Percentiles rank a stretch among this genome's conserved stretches.
Conservation (phyloP, 2,113 vertebrate genomes). For the Acrocephalus arundinaceus region DNA sequence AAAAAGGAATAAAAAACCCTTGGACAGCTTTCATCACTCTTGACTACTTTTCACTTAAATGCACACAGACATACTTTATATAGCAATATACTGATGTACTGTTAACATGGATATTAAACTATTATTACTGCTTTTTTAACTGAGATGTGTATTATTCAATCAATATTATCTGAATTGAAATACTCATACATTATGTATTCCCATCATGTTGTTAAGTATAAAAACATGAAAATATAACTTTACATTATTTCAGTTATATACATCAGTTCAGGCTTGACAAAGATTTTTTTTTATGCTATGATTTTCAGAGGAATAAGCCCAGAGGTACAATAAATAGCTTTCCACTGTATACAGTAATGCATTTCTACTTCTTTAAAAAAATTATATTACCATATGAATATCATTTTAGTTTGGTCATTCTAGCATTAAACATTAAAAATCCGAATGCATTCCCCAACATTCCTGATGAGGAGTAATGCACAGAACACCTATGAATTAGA, state of each 20-base stretch:
- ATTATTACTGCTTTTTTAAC: constrained; percentile 74
- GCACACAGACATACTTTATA: constrained; percentile 80
- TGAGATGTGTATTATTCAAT: constrained; percentile 74
- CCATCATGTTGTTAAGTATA: constrained; percentile 77
- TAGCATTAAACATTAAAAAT: constrained; percentile 64
- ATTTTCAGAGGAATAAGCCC: constrained; percentile 76
- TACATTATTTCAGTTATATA: constrained; percentile 85
- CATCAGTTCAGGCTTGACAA: constrained; percentile 80
- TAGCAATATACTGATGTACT: constrained; percentile 78
- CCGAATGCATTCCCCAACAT: constrained; percentile 64
- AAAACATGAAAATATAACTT: constrained; percentile 89
- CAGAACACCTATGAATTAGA: constrained; percentile 1
- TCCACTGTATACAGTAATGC: constrained; percentile 60
- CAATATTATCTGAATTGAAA: constrained; percentile 76
- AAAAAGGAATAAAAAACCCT: constrained; percentile 83
- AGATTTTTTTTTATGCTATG: constrained; percentile 55
- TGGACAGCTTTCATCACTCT: constrained; percentile 80
- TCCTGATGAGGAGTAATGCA: constrained; percentile 66
- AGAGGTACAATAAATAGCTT: constrained; percentile 78
- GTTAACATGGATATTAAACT: constrained; percentile 79
- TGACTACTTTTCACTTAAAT: constrained; percentile 78
- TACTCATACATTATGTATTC: constrained; percentile 77
- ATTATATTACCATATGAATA: constrained; percentile 61
- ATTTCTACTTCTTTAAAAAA: constrained; percentile 60
- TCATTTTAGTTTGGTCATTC: constrained; percentile 77